Conservation (phyloP, 2,888 invertebrate species). For the Amblyteles armatorius region DNA sequence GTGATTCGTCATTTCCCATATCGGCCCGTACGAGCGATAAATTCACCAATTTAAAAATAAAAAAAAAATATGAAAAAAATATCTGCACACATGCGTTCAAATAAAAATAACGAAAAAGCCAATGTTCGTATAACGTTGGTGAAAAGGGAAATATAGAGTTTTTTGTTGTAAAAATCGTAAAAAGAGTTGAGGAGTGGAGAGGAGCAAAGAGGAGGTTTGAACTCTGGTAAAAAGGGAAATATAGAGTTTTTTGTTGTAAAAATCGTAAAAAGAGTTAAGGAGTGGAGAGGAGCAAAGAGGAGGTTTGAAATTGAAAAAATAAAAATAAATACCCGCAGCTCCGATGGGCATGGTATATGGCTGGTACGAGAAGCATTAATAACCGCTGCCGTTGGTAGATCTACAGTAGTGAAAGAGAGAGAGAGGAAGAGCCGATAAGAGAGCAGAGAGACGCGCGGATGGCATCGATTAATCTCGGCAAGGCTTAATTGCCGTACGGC, state of each 20-base stretch:
- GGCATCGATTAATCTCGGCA: slow-evolving; percentile 69
- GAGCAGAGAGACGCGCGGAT: slow-evolving; percentile 67
- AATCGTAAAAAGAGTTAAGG: neutral
- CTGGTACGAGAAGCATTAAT: slow-evolving; percentile 47
- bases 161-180: neutral
- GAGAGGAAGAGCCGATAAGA: slow-evolving; percentile 50
- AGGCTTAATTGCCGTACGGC: slow-evolving; percentile 70
- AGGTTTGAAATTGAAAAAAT: neutral
- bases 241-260: neutral
- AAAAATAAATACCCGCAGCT: neutral
- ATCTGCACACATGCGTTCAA: neutral
- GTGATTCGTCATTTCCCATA: slow-evolving; percentile 50
- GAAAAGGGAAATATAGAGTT: neutral
- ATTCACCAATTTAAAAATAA: slow-evolving; percentile 29
- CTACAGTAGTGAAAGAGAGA: slow-evolving; percentile 10
- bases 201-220: neutral
- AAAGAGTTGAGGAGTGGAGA: neutral
- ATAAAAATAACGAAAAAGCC: slow-evolving; percentile 1
- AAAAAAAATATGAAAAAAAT: slow-evolving; percentile 28
- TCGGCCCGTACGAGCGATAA: slow-evolving; percentile 42
- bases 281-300: neutral
- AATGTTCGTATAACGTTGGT: neutral
- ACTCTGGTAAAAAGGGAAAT: neutral
- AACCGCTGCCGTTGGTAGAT: slow-evolving; percentile 17
- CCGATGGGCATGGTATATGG: neutral